Base-by-base conservation (phyloP, 1,140 invertebrate species). In the Zaprionus ornatus region DNA sequence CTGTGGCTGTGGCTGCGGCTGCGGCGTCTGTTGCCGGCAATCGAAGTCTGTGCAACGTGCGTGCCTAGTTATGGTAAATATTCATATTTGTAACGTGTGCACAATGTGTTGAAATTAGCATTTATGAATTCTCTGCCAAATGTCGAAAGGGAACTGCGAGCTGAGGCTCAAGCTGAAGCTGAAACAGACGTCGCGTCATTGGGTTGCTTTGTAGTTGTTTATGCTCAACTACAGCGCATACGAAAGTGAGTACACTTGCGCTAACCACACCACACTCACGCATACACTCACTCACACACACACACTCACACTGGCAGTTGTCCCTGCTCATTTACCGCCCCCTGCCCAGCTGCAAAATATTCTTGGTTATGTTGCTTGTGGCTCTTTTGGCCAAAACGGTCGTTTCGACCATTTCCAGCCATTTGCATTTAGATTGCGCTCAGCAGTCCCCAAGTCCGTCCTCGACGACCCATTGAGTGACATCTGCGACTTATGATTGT, bases 61-160 rank as follows among this genome's bases (percentile, higher is more conserved):
- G 73, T 71, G 73, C 79, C 75, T 85, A 90, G 84, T 90, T 85
- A 90, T 90, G 85, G 85, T 90, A 90, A 90, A 90, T 90, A 90
- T 90, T 90, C 85, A 90, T 90, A 90, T 90, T 90, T 90, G 85
- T 90, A 90, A 87, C 85, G 85, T 85, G 79, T 90, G 85, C 85
- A 87, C 85, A 90, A 90, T 90, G 85, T 90, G 85, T 90, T 90
- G 85, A 90, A 90, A 90, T 90, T 90, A 90, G 85, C 85, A 90
- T 90, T 90, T 90, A 90, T 90, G 85, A 90, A 90, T 90, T 90
- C 90, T 84, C 78, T 90, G 76, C 81, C 85, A 90, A 90, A 90
- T 85, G 82, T 82, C 73, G 76, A 79, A 81, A 70, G 48, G 66
- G 59, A 70, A 69, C 45, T 50, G 12, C 19, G 3, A 23, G 45